Percentiles rank a stretch among this genome's conserved stretches.
phyloP scores from a whole-genome alignment of 2,888 invertebrate species.

The Reticulitermes lucifugus region DNA sequence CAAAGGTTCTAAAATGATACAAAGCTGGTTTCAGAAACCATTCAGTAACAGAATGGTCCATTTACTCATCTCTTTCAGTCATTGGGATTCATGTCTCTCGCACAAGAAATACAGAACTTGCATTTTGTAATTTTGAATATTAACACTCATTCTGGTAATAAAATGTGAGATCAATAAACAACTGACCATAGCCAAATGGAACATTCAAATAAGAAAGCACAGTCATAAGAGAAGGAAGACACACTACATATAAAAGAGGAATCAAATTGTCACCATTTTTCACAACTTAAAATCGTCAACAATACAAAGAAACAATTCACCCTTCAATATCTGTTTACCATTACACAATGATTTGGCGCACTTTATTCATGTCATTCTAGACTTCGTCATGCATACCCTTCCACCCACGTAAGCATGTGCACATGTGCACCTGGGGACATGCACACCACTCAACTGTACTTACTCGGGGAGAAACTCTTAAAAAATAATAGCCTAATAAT shows the following conservation, averaged over 20 bases:
- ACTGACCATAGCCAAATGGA: constrained; percentile 19
- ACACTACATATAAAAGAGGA: constrained; percentile 4
- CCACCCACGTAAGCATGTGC: neutral
- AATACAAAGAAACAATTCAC: constrained; percentile 2
- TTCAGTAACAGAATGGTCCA: neutral
- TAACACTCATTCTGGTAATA: neutral
- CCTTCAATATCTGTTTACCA: constrained; percentile 8
- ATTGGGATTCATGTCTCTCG: neutral
- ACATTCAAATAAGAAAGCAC: neutral
- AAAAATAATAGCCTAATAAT: constrained; percentile 25
- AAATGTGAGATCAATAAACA: constrained; percentile 4
- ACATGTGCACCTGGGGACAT: neutral
- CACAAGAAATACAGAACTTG: constrained; percentile 8
- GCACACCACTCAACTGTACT: neutral
- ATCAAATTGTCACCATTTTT: neutral
- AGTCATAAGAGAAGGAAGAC: neutral
- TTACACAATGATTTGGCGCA: neutral
- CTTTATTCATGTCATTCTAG: neutral
- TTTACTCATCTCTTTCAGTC: neutral
- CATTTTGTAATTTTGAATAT: neutral
- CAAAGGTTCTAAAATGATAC: neutral
- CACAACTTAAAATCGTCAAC: constrained; percentile 14
- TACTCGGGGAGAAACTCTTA: neutral
- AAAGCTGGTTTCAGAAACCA: neutral
- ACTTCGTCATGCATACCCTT: neutral